A percentile compares a stretch with the other conserved stretches of the same genome.
These are phyloP conservation scores for Ianthella basta DNA, from an alignment of 37 sponge, comb jelly and placozoan genomes.

Conservation along the genomic window DNA sequence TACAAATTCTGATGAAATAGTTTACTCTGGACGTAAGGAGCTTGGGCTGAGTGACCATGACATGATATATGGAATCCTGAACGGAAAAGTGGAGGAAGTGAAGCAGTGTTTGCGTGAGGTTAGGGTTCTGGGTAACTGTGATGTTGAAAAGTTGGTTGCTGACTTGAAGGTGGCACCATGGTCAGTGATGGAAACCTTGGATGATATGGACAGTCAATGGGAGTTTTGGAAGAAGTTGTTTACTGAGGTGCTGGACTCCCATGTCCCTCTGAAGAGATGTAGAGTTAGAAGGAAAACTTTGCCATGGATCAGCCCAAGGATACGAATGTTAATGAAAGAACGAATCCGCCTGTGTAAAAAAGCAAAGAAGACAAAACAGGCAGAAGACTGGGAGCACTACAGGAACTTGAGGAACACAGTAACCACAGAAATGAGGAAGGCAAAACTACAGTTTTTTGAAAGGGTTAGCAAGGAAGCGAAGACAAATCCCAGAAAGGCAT, in stretches of 20 bases:
- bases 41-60: constrained; percentile 33
- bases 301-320: constrained; percentile 32
- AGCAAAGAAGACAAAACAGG: constrained; percentile 24
- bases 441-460: constrained; percentile 3
- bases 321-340: not conserved
- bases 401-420: constrained; percentile 11
- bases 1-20: not conserved
- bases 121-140: not conserved
- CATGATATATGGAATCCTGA: constrained; percentile 26
- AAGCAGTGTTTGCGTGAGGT: not conserved
- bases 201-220: constrained; percentile 46
- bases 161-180: constrained; percentile 22
- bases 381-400: constrained; percentile 35
- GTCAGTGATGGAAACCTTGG: constrained; percentile 30
- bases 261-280: constrained; percentile 11
- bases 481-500: constrained; percentile 26
- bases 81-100: not conserved
- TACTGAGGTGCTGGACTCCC: constrained; percentile 5
- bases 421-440: not conserved
- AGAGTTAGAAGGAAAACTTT: constrained; percentile 22
- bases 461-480: not conserved
- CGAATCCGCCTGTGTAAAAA: constrained; percentile 1
- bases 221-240: constrained; percentile 38
- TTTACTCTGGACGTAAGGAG: not conserved
- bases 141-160: constrained; percentile 12